phyloP scores from a whole-genome alignment of 2,888 invertebrate species.

The Megaustenia siamemsis region DNA sequence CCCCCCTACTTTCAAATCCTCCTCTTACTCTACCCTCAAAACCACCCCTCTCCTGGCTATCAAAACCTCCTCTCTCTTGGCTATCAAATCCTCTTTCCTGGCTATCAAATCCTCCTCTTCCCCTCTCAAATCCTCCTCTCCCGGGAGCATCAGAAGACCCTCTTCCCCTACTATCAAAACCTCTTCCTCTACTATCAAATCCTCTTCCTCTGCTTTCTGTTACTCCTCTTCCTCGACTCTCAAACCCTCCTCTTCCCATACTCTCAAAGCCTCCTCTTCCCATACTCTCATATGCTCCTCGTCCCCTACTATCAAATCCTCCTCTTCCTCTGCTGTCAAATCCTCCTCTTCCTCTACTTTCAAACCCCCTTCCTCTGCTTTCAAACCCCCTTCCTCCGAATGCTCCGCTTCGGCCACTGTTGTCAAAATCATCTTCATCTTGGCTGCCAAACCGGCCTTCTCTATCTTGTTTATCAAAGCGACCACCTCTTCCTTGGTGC shows the following conservation, averaged over 20 bases:
- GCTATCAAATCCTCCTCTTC: constrained; percentile 17
- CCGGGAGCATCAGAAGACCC: constrained; percentile 12
- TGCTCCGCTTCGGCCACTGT: neutral
- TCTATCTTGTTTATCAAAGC: constrained; percentile 28
- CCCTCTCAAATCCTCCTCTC: constrained; percentile 14
- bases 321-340: constrained; percentile 26
- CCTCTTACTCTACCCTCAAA: neutral
- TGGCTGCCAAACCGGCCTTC: constrained; percentile 12
- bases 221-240: neutral
- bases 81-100: constrained; percentile 3
- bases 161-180: constrained; percentile 29
- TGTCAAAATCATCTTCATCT: constrained; percentile 29
- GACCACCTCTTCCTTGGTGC: constrained; percentile 31
- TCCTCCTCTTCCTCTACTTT: neutral
- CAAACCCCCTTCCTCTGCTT: constrained; percentile 31
- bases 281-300: no score
- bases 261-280: constrained; percentile 2
- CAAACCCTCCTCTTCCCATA: constrained; percentile 33
- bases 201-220: neutral
- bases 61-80: constrained; percentile 34
- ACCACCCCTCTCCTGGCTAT: constrained; percentile 6
- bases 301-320: constrained; percentile 12
- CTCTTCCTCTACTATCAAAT: constrained; percentile 25
- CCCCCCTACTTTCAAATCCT: constrained; percentile 23
- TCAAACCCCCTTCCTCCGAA: constrained; percentile 21